Percentiles rank a stretch among this genome's conserved stretches.
These are phyloP conservation scores for Phortica magna DNA, from an alignment of 2,888 invertebrate species.

Conservation along the genomic window DNA sequence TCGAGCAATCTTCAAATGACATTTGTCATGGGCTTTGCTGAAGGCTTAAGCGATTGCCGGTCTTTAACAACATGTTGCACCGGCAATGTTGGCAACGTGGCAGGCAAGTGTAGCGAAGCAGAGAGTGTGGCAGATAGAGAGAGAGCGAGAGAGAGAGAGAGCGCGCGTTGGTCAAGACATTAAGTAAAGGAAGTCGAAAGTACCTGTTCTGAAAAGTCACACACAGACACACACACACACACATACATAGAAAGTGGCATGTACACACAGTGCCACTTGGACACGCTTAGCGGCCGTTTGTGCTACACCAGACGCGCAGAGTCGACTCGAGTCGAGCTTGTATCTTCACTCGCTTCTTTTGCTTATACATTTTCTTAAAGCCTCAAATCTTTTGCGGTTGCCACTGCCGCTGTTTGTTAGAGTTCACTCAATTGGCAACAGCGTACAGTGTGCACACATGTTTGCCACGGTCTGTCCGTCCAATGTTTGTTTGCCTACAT, in stretches of 20 bases:
- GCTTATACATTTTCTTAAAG: not conserved
- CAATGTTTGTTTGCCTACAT: slow-evolving; percentile 8
- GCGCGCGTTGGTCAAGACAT: no score
- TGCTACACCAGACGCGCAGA: no score
- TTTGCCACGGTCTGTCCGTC: not conserved
- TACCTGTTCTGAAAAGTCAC: slow-evolving; percentile 25
- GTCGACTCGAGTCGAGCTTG: not conserved
- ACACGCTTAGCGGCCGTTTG: no score
- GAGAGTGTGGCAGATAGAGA: no score
- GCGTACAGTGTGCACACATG: not conserved
- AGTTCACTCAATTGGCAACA: slow-evolving; percentile 28
- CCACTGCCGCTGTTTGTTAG: slow-evolving; percentile 13
- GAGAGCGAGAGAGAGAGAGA: not conserved
- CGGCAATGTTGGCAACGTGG: no score
- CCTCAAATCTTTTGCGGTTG: slow-evolving; percentile 7
- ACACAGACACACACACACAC: not conserved
- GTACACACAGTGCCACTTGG: not conserved
- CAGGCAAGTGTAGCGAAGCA: not conserved
- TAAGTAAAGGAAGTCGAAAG: slow-evolving; percentile 1
- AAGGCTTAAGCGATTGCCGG: no score
- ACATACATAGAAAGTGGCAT: not conserved
- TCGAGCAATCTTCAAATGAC: no score
- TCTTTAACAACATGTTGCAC: not conserved
- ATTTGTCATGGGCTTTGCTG: no score
- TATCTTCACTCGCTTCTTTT: no score